These are phyloP conservation scores for Palaemon carinicauda DNA, from an alignment of 1,140 invertebrate species.

Conservation along the genomic window DNA sequence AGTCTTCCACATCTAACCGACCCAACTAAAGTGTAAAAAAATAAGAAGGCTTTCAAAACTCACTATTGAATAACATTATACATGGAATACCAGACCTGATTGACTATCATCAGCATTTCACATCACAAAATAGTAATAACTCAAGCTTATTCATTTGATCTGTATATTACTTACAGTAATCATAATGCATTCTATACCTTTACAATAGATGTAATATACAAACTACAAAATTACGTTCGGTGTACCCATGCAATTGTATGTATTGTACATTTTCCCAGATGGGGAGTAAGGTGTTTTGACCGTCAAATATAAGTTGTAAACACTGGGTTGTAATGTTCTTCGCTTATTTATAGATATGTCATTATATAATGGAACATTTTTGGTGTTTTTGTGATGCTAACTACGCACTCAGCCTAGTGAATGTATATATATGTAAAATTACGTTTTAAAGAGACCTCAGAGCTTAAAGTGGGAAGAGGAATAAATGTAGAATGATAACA, in stretches of 20 bases:
- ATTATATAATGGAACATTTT: not conserved
- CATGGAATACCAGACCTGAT: not conserved
- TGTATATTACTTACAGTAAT: slow-evolving; percentile 24
- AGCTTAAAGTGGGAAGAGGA: too few species aligned
- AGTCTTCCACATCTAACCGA: slow-evolving; percentile 52
- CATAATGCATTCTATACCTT: slow-evolving; percentile 34
- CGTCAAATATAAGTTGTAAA: slow-evolving; percentile 40
- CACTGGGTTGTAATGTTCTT: slow-evolving; percentile 49
- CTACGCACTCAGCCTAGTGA: too few species aligned
- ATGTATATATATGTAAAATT: too few species aligned
- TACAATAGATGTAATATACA: slow-evolving; percentile 28
- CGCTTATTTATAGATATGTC: not conserved
- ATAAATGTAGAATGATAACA: too few species aligned
- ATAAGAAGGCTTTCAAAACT: not conserved
- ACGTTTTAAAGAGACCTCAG: too few species aligned
- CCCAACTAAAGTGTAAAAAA: slow-evolving; percentile 19
- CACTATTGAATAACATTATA: not conserved
- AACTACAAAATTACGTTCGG: slow-evolving; percentile 34
- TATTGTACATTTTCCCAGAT: slow-evolving; percentile 46
- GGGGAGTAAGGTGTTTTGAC: slow-evolving; percentile 26
- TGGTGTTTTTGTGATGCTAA: too few species aligned
- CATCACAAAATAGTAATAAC: slow-evolving; percentile 19
- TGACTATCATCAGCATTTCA: not conserved
- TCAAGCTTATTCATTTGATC: slow-evolving; percentile 14
- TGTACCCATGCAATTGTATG: slow-evolving; percentile 46